Evolutionary conservation across 2,113 vertebrate species (phyloP).

Genomic region (Lagopus leucura): DNA sequence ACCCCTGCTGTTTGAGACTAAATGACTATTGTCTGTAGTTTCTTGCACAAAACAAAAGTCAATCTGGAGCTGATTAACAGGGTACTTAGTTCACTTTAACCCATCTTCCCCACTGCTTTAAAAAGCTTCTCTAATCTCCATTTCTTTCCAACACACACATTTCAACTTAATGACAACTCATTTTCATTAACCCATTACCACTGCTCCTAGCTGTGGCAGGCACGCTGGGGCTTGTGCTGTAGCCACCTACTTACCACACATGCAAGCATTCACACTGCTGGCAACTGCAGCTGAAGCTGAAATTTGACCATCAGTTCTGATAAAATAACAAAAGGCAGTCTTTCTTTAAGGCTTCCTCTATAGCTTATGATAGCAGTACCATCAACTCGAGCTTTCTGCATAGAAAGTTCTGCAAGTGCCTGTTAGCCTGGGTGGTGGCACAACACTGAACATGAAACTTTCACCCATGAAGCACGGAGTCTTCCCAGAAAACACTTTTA

Average conservation of each 20-base stretch:
- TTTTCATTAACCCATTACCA: neutral
- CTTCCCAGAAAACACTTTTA: neutral
- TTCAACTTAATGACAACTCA: neutral
- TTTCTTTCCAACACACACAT: neutral
- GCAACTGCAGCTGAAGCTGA: neutral
- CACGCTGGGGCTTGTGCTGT: neutral
- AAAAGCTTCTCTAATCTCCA: neutral
- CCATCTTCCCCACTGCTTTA: neutral
- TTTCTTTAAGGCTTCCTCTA: neutral
- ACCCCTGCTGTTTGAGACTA: accelerated
- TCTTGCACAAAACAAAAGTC: neutral
- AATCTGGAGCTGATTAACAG: neutral
- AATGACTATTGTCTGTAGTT: neutral
- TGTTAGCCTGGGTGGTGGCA: neutral
- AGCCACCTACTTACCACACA: neutral
- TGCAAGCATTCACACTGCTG: neutral
- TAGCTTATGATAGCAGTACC: neutral
- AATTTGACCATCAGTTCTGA: neutral
- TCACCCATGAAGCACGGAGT: neutral
- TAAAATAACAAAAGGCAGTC: accelerated
- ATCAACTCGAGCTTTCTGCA: too few species aligned
- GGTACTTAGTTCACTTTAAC: neutral
- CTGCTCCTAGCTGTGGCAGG: neutral
- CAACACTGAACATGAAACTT: neutral
- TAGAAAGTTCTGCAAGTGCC: neutral